Percentiles rank a stretch among this genome's conserved stretches.
These are phyloP conservation scores for Catocala sponsa DNA, from an alignment of 2,888 invertebrate species.

Conservation along the genomic window DNA sequence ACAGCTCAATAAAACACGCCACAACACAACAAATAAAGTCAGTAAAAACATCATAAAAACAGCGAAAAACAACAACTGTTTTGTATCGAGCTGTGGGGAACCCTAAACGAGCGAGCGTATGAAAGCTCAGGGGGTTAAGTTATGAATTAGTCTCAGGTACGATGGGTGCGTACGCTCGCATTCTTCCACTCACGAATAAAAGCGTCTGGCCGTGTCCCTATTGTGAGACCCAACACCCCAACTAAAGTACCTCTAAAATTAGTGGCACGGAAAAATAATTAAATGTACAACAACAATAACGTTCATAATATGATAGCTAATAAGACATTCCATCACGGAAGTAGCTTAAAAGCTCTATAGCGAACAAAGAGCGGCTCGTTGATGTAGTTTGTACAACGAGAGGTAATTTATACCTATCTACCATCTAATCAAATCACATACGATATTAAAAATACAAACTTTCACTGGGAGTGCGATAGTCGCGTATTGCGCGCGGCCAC, in stretches of 20 bases:
- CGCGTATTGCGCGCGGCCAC: constrained; percentile 42
- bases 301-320: constrained; percentile 1
- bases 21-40: constrained; percentile 15
- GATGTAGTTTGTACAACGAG: constrained; percentile 48
- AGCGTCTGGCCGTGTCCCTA: constrained; percentile 37
- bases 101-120: constrained; percentile 23
- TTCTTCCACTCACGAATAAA: constrained; percentile 39
- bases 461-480: constrained; percentile 55
- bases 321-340: constrained; percentile 39
- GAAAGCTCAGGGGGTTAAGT: constrained; percentile 37
- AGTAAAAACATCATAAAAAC: constrained; percentile 19
- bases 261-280: not conserved
- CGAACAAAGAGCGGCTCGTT: constrained; percentile 32
- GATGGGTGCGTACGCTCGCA: constrained; percentile 47
- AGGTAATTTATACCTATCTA: constrained; percentile 52
- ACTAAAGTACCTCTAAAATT: constrained; percentile 5
- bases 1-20: constrained; percentile 20
- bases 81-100: constrained; percentile 42
- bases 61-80: constrained; percentile 38
- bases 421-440: constrained; percentile 53
- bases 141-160: constrained; percentile 56
- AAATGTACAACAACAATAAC: not conserved
- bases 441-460: constrained; percentile 59
- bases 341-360: constrained; percentile 25
- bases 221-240: constrained; percentile 29